Evolutionary conservation across 2,888 invertebrate species (phyloP), one percentile per base, ranked within the genome.

Genomic region (Habroteleia sp.): DNA sequence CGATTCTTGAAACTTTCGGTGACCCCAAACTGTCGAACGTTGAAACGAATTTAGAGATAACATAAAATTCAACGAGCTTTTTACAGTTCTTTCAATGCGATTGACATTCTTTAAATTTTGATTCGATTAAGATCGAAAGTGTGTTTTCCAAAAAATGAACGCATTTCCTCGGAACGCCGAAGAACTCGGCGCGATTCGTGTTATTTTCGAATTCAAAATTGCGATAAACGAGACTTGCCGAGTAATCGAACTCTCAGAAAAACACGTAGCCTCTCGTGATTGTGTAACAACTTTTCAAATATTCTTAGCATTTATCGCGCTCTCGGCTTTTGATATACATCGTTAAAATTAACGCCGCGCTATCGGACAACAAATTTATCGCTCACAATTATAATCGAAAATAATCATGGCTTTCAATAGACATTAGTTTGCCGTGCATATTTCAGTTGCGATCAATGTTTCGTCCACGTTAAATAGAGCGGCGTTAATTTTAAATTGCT

Each of bases 11-110:
- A 66, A 66, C 46, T 46, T 37, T 66, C 48, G 8, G 56, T 66
- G 66, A 48, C 66, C 56, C 31, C 29, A 54, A 56, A 66, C 37
- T 66, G 66, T 56, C 66, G 66, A 56, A 39, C 27, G 27, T 37
- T 37, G 46, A 23, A 8, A 10, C 46, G 39, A n/a, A 31, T 20
- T 66, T 46, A 23, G 56, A 31, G 20, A 31, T 44, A 35, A 37
- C 35, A 27, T 7, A n/a, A 5, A 16, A 33, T 52, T 65, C 44
- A n/a, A 10, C 35, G 65, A 65, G 54, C 20, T 5, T 14, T 33
- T n/a, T 27, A 39, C 54, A 46, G 44, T n/a, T 39, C 37, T 54
- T 44, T 29, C 27, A 11, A 41, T 35, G 13, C 39, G 29, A 52
- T 42, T 31, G 46, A 20, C 37, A 35, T 66, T 39, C 37, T 44